Percentiles rank a stretch among this genome's conserved stretches.
Conservation (phyloP, 1,140 invertebrate genomes). For the Nasonia giraulti region DNA sequence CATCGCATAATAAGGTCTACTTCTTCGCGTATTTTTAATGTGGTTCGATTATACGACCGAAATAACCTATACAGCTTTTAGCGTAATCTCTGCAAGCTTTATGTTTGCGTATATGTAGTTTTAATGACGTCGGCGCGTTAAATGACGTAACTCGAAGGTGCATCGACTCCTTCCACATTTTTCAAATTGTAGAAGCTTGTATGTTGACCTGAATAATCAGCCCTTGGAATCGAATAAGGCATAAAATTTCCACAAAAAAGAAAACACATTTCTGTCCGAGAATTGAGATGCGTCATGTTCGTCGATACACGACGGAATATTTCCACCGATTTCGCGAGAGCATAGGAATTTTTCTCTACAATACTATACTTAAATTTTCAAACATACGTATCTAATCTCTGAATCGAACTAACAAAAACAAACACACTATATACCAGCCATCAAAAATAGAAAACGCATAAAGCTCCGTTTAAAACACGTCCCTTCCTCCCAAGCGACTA, state of each 20-base stretch:
- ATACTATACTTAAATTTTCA: too few relatives aligned
- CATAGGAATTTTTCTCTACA: background rate
- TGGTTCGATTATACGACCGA: background rate
- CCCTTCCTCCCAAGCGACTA: background rate
- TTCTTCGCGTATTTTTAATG: background rate
- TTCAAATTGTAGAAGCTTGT: background rate
- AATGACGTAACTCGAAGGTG: background rate
- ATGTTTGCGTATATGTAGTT: background rate
- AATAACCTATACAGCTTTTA: background rate
- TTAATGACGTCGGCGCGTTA: background rate
- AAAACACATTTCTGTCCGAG: background rate
- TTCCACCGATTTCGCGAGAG: background rate
- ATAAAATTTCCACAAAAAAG: background rate
- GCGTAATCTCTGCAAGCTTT: background rate
- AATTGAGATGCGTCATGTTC: conserved; percentile 11
- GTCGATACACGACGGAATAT: conserved; percentile 13
- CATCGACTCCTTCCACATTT: background rate
- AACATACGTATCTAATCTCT: background rate
- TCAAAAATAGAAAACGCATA: background rate
- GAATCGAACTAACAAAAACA: background rate
- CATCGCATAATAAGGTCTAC: background rate
- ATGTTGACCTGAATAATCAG: too few relatives aligned
- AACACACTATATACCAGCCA: background rate
- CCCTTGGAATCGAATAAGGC: background rate
- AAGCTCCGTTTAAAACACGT: background rate